These are phyloP conservation scores for Pasiphila rectangulata DNA, from an alignment of 2,888 invertebrate species.

Conservation along the genomic window DNA sequence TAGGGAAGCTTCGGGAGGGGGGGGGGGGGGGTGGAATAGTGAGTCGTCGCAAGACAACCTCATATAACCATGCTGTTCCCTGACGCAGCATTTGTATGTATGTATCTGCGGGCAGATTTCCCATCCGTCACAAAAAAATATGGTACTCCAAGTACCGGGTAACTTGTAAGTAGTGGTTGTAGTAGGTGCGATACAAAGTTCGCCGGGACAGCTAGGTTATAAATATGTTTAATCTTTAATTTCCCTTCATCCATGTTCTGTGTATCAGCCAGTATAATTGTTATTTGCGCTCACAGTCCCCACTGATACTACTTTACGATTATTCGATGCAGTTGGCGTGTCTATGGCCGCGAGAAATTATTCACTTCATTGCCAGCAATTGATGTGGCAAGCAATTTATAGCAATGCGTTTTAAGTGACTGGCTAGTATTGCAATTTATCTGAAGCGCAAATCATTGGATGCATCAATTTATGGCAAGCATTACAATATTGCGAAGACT, in stretches of 20 bases:
- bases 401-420: slow-evolving; percentile 10
- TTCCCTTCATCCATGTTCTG: background rate
- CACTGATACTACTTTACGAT: slow-evolving; percentile 26
- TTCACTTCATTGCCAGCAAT: slow-evolving; percentile 17
- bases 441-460: background rate
- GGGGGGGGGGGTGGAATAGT: too few relatives aligned
- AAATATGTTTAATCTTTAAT: too few relatives aligned
- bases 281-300: slow-evolving; percentile 22
- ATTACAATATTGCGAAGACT: background rate
- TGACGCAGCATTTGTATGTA: too few relatives aligned
- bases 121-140: too few relatives aligned
- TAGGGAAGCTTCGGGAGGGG: too few relatives aligned
- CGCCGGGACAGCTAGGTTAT: too few relatives aligned
- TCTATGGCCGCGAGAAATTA: slow-evolving; percentile 19
- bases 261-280: slow-evolving; percentile 7
- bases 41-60: too few relatives aligned
- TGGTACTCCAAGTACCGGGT: too few relatives aligned
- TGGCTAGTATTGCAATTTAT: slow-evolving; percentile 5
- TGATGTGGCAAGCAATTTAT: slow-evolving; percentile 21
- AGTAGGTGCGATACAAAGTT: too few relatives aligned
- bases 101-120: too few relatives aligned
- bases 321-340: slow-evolving; percentile 22
- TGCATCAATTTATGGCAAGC: background rate
- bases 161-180: too few relatives aligned
- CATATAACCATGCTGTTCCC: too few relatives aligned